Base-by-base conservation (phyloP, 2,797 vertebrate species). In the Pogonophryne albipinna region DNA sequence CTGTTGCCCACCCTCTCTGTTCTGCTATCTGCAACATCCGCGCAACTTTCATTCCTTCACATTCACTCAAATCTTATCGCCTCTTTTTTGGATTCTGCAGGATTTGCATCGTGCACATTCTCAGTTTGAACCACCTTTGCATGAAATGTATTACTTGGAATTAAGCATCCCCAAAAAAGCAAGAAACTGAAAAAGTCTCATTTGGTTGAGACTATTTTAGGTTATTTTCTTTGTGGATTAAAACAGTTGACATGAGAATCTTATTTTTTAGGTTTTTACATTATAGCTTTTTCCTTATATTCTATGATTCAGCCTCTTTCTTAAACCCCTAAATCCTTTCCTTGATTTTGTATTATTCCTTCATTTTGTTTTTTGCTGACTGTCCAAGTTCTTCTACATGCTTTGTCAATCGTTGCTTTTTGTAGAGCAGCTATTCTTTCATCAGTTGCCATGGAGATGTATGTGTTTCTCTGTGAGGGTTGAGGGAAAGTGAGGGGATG, bases 361-460 rank as follows among this genome's bases (percentile, higher is more conserved):
- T 50, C 9, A 19, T 71, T 64, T 17, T 56, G 14, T 62, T 70
- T 81, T 66, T 72, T 76, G 69, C 75, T 76, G 76, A 86, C 59
- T 65, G 10, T 78, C 57, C 65, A 67, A 78, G 71, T 85, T 86
- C 49, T 71, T 53, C 60, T 76, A 77, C 83, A 27, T 76, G 75
- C 78, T 85, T 83, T 79, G 71, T 84, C 83, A 82, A 58, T 84
- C 47, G 61, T 59, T 75, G 79, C 61, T 80, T 82, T 83, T 82
- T 74, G 52, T 71, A 66, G 57, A 71, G 76, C 74, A 71, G 78
- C 86, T 83, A 80, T 89, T 91, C 85, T 89, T 92, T 91, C 87
- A 90, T 92, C 91, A 90, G 93, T 93, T 93, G 93, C 92, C 92
- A 93, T 93, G 93, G 92, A 82, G 89, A 92, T 93, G 83, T 80